These are phyloP conservation scores for Umimayanthus chanpuru DNA, from an alignment of 92 coral and sea anemone genomes.

Conservation along the genomic window DNA sequence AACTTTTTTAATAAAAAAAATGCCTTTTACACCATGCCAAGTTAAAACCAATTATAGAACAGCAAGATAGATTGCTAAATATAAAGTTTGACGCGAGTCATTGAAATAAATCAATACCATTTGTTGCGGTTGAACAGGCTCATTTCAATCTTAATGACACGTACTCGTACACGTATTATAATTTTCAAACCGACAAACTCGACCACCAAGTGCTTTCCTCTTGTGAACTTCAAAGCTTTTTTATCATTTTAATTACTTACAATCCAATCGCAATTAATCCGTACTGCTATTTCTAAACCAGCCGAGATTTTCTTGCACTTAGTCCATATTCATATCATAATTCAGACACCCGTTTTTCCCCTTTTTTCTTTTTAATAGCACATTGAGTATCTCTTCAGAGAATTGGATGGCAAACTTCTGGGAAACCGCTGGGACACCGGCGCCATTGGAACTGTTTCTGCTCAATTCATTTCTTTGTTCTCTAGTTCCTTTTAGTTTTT, in stretches of 20 bases:
- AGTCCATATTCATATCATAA: neutral
- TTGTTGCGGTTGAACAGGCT: neutral
- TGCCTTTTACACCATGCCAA: neutral
- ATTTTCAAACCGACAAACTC: too few species aligned
- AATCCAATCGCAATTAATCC: neutral
- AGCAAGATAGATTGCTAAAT: neutral
- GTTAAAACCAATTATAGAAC: neutral
- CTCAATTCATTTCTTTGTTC: too few species aligned
- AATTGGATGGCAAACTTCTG: too few species aligned
- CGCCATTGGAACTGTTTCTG: too few species aligned
- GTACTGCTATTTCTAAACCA: neutral
- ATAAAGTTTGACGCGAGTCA: neutral
- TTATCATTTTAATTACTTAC: neutral
- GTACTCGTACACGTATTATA: neutral
- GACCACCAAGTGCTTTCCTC: conserved; percentile 13
- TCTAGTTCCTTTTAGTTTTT: too few species aligned
- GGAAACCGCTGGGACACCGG: too few species aligned
- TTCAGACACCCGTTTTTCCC: neutral
- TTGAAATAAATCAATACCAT: neutral
- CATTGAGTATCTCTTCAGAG: too few species aligned
- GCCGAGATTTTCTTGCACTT: neutral
- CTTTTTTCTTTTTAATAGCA: too few species aligned
- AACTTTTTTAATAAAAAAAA: too few species aligned
- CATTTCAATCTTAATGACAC: neutral
- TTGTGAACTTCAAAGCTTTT: neutral